Conservation (phyloP, 2,888 invertebrate species). For the Cybosia mesomella region DNA sequence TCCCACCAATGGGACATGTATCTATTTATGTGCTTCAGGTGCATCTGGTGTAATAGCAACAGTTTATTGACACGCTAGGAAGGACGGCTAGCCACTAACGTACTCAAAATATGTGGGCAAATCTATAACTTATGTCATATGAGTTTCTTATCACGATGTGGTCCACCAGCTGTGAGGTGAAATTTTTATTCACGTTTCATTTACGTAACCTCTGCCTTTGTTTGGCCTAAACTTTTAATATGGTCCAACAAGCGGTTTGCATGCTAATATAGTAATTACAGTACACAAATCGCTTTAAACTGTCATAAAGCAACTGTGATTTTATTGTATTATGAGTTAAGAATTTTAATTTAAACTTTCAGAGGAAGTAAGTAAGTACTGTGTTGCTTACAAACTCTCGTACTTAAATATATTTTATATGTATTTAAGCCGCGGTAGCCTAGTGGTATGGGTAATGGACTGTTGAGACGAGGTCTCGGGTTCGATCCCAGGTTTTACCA, state of each 20-base stretch:
- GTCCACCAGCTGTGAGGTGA: slow-evolving; percentile 48
- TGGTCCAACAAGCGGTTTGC: neutral
- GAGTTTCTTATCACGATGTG: slow-evolving; percentile 6
- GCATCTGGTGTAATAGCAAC: too few relatives aligned
- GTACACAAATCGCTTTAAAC: neutral
- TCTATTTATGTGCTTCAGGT: too few relatives aligned
- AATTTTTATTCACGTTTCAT: slow-evolving; percentile 58
- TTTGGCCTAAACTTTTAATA: neutral
- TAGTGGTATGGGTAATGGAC: too few relatives aligned
- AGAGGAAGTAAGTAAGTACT: neutral
- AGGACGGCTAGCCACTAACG: neutral
- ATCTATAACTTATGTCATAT: slow-evolving; percentile 2
- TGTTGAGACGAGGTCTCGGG: too few relatives aligned
- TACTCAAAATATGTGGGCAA: neutral
- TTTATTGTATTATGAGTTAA: neutral
- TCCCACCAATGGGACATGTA: too few relatives aligned
- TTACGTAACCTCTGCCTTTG: slow-evolving; percentile 47
- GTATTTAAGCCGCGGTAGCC: too few relatives aligned
- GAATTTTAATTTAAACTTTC: slow-evolving; percentile 11
- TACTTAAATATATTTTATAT: too few relatives aligned
- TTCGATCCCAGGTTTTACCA: too few relatives aligned
- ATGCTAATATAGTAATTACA: slow-evolving; percentile 7
- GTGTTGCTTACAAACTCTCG: too few relatives aligned
- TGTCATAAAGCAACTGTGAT: neutral
- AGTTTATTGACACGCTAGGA: too few relatives aligned